phyloP scores from a whole-genome alignment of 2,797 vertebrate genomes.

The Alexandromys oeconomus region DNA sequence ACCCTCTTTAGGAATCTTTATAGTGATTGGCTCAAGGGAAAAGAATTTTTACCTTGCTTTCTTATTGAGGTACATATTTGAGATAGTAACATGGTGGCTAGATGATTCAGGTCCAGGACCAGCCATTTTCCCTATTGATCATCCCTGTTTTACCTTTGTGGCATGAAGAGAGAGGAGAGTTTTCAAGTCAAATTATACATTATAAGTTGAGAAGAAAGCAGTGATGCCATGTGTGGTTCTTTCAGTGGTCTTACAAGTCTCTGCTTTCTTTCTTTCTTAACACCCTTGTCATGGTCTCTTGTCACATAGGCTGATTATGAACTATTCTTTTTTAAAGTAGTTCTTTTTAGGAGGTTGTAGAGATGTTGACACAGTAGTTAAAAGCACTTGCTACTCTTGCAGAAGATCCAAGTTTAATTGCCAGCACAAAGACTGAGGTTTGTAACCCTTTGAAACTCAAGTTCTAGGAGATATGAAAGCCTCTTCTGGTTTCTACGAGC shows the following conservation, averaged over 20 bases:
- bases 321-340: not conserved
- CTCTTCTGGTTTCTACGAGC: not conserved
- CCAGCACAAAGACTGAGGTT: not conserved
- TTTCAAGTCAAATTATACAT: not conserved
- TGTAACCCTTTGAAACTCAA: not conserved
- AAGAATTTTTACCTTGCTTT: not conserved
- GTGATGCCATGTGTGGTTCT: accelerated
- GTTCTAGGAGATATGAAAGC: too few relatives aligned
- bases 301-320: not conserved
- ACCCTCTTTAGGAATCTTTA: not conserved
- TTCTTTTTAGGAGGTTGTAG: not conserved
- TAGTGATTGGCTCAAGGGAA: not conserved
- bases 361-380: too few relatives aligned
- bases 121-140: accelerated
- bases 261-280: not conserved
- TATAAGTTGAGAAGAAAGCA: not conserved
- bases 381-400: not conserved
- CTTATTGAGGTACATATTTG: accelerated
- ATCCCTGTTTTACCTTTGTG: accelerated
- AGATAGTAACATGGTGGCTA: accelerated
- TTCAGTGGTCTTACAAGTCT: not conserved
- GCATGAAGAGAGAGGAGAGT: accelerated
- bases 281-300: not conserved
- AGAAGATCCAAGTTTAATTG: not conserved
- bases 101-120: accelerated